These are phyloP conservation scores for Pristionchus exspectatus DNA, from an alignment of 2,888 invertebrate genomes.

Conservation along the genomic window DNA sequence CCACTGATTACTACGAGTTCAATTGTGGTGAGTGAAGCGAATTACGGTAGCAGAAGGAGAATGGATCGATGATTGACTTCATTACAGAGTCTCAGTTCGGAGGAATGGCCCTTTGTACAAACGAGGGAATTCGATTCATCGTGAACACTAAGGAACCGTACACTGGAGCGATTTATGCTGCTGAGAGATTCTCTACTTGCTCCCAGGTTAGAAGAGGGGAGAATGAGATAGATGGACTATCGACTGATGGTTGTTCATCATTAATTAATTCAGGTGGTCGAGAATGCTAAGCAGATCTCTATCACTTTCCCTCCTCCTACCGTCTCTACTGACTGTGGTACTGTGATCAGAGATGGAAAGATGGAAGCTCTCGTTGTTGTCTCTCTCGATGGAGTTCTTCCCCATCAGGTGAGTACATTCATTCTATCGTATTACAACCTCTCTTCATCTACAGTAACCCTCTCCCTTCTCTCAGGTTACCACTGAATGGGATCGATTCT, in stretches of 20 bases:
- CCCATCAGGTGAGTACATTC: slow-evolving; percentile 74
- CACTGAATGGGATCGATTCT: slow-evolving; percentile 79
- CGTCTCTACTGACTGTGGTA: slow-evolving; percentile 78
- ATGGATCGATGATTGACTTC: not conserved
- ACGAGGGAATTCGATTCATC: slow-evolving; percentile 79
- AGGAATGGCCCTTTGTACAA: slow-evolving; percentile 79
- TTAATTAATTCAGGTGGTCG: slow-evolving; percentile 70
- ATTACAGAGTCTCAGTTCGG: slow-evolving; percentile 78
- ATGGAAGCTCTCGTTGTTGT: slow-evolving; percentile 79
- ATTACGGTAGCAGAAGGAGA: slow-evolving; percentile 28
- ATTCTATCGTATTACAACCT: slow-evolving; percentile 5
- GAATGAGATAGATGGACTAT: not conserved
- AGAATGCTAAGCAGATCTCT: slow-evolving; percentile 79
- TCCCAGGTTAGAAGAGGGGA: slow-evolving; percentile 64
- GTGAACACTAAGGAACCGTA: slow-evolving; percentile 79
- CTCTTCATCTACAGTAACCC: not conserved
- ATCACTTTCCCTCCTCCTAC: slow-evolving; percentile 79
- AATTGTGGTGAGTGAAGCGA: slow-evolving; percentile 74
- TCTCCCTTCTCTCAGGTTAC: slow-evolving; percentile 66
- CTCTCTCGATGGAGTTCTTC: slow-evolving; percentile 78
- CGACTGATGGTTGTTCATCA: not conserved
- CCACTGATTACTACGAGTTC: slow-evolving; percentile 79
- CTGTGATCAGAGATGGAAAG: slow-evolving; percentile 78
- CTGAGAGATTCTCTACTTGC: slow-evolving; percentile 79
- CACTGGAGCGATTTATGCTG: slow-evolving; percentile 79